Conservation (phyloP, 2,888 invertebrate genomes). For the Argyra leucocephala region DNA sequence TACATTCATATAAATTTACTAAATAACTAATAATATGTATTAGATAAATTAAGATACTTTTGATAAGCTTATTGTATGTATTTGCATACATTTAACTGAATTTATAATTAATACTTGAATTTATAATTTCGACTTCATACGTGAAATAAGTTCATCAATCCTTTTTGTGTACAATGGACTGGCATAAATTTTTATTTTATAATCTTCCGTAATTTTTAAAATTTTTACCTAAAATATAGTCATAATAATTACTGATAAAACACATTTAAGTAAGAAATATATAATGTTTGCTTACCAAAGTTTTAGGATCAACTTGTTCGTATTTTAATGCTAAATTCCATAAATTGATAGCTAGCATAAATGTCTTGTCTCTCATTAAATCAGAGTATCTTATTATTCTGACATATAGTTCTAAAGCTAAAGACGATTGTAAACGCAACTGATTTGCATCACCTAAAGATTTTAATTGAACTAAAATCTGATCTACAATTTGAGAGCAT, state of each 20-base stretch:
- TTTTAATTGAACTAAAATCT: constrained; percentile 61
- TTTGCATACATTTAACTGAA: too few relatives aligned
- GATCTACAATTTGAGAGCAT: constrained; percentile 65
- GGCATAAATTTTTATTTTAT: background rate
- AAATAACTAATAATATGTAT: too few relatives aligned
- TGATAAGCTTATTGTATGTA: too few relatives aligned
- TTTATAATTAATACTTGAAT: too few relatives aligned
- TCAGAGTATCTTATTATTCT: constrained; percentile 58
- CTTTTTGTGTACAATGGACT: constrained; percentile 14
- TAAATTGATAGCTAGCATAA: constrained; percentile 64
- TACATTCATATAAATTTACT: too few relatives aligned
- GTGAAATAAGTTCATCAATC: constrained; percentile 21
- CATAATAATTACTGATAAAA: constrained; percentile 8
- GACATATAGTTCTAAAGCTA: constrained; percentile 66
- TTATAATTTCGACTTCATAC: constrained; percentile 23
- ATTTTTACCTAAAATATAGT: constrained; percentile 16
- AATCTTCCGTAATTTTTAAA: constrained; percentile 18
- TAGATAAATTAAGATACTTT: too few relatives aligned
- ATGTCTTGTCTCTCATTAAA: constrained; percentile 51
- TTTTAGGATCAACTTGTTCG: constrained; percentile 47
- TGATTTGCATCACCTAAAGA: constrained; percentile 58
- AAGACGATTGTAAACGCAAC: constrained; percentile 56
- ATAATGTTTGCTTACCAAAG: constrained; percentile 36
- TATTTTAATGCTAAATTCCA: constrained; percentile 72
- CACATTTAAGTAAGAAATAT: constrained; percentile 5